phyloP scores from a whole-genome alignment of 2,113 vertebrate genomes.

The Alaudala cheleensis region DNA sequence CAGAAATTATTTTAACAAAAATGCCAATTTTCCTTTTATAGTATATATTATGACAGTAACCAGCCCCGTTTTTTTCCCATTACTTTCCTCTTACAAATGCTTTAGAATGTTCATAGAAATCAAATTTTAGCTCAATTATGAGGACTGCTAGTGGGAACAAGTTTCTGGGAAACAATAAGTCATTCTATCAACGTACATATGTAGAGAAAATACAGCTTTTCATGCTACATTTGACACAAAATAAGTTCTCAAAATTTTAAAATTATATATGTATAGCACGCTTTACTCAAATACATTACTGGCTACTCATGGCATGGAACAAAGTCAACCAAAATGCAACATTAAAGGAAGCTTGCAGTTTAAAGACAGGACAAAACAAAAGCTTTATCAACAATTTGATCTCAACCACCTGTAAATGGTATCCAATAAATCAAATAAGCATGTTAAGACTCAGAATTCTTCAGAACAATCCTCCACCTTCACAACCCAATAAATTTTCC shows the following conservation, averaged over 20 bases:
- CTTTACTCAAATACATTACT: background rate
- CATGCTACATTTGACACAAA: background rate
- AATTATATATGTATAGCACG: accelerated
- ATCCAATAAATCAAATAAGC: background rate
- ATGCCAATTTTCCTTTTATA: background rate
- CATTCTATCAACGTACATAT: background rate
- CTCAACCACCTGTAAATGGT: background rate
- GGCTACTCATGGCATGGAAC: background rate
- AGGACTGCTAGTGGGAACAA: background rate
- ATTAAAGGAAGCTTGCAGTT: background rate
- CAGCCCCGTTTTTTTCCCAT: background rate
- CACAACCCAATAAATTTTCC: background rate
- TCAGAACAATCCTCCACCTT: background rate
- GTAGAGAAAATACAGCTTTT: background rate
- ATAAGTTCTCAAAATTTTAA: background rate
- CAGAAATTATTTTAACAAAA: background rate
- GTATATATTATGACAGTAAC: background rate
- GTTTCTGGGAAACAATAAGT: background rate
- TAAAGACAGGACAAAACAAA: background rate
- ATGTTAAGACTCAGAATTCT: background rate
- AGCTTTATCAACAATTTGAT: background rate
- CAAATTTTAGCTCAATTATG: background rate
- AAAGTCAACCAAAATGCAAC: background rate
- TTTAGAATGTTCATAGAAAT: background rate
- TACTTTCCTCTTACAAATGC: background rate